A percentile compares a stretch with the other conserved stretches of the same genome.
These are phyloP conservation scores for Hapalemur alaotrensis DNA, from an alignment of 2,797 vertebrate species.

Conservation along the genomic window DNA sequence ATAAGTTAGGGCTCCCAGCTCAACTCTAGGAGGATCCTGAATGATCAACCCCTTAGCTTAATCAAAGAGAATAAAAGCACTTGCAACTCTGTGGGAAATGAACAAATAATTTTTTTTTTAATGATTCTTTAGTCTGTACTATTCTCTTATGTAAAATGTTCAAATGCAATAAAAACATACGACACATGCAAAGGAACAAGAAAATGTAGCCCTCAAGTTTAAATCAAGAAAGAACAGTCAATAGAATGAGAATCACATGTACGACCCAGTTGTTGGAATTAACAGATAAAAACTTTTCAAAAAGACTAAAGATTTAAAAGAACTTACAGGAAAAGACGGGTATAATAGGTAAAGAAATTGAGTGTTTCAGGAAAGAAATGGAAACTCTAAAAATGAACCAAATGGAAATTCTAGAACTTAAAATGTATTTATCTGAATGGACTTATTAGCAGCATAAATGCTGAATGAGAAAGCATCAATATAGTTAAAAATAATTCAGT, in stretches of 20 bases:
- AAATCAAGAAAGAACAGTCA: not conserved
- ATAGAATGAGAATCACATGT: not conserved
- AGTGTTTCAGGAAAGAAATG: not conserved
- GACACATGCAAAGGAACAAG: not conserved
- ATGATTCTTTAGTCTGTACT: not conserved
- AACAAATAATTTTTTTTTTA: not conserved
- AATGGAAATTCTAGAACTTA: not conserved
- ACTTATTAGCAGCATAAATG: not conserved
- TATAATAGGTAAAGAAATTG: not conserved
- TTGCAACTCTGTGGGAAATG: not conserved
- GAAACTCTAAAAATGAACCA: not conserved
- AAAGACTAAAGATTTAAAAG: not conserved
- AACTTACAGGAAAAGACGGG: not conserved
- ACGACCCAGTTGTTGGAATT: too few relatives aligned
- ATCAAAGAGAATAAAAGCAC: not conserved
- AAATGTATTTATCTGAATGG: not conserved
- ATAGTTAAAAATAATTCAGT: not conserved
- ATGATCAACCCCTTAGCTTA: not conserved
- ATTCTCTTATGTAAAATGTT: not conserved
- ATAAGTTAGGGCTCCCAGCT: not conserved
- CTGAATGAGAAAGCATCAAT: not conserved
- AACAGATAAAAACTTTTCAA: not conserved
- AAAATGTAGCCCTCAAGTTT: not conserved
- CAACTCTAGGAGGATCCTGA: not conserved
- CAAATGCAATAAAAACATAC: not conserved